Base-by-base conservation (phyloP, 1,140 invertebrate genomes). In the Tribolium castaneum region DNA sequence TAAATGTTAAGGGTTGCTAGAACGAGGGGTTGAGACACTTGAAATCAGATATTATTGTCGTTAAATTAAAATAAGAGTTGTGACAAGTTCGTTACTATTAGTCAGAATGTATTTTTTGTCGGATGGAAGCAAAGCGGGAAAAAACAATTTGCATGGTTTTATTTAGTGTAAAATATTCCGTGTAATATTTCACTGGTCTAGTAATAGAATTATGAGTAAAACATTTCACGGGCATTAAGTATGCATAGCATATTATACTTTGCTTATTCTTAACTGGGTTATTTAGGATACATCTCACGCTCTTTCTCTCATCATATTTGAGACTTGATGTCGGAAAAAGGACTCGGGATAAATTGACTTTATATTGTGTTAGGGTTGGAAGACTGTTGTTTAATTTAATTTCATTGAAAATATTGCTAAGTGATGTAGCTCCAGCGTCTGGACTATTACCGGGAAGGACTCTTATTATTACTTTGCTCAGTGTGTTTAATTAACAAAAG, bases 181-280 rank as follows among this genome's bases (percentile, higher is more conserved):
- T 12, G 66, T 35, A 56, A 77, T 80, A 79, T 72, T 73, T 79
- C 30, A 71, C 50, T n/a, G 49, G 72, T 39, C 34, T 19, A 49
- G 70, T 81, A 81, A 81, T 80, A 71, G 76, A 80, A 81, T 81
- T 81, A 81, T 76, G 76, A 80, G 78, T 81, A 76, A 81, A 81
- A 81, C 80, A 81, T 81, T 81, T 81, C 66, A 80, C 76, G 78
- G 78, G 59, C 78, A 81, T 81, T 81, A 81, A 77, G 59, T 81
- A 81, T 81, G 80, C 80, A 81, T 81, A 80, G 80, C 78, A 73
- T 80, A 81, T 81, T 81, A 81, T 78, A 75, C 62, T 73, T 66
- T 62, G 52, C 74, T 71, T 72, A 78, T 77, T 80, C 78, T 81
- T 78, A 78, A 80, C 70, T 72, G 13, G 70, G 70, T 72, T 72